phyloP scores from a whole-genome alignment of 1,140 invertebrate species.

The Lepidurus arcticus region DNA sequence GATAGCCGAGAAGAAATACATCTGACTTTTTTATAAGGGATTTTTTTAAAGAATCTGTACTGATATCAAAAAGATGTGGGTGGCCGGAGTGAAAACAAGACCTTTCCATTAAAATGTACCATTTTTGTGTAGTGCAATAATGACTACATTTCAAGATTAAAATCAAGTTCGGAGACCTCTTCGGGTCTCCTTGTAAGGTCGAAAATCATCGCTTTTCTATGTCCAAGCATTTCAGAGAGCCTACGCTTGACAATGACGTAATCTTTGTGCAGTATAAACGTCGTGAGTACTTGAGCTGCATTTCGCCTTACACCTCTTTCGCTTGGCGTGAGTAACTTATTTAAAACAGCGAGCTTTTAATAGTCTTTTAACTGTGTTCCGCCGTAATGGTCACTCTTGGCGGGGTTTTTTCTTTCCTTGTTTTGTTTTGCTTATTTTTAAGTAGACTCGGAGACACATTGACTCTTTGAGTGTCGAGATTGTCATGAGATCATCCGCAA shows the following conservation, averaged over 20 bases:
- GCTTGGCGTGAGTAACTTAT: neutral
- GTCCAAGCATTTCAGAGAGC: neutral
- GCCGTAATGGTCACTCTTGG: neutral
- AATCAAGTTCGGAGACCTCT: neutral
- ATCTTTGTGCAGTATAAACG: slow-evolving; percentile 12
- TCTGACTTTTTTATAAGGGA: too few relatives aligned
- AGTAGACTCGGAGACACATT: neutral
- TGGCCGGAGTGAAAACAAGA: neutral
- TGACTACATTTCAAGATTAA: neutral
- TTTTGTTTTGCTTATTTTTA: neutral
- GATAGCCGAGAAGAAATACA: too few relatives aligned
- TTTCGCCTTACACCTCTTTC: slow-evolving; percentile 2
- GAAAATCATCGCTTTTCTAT: neutral
- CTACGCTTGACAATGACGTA: slow-evolving; percentile 11
- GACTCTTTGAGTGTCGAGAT: neutral
- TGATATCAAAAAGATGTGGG: neutral
- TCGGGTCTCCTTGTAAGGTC: neutral
- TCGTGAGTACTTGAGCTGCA: slow-evolving; percentile 1
- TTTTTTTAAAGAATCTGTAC: neutral
- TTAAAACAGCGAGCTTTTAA: neutral
- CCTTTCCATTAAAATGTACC: neutral
- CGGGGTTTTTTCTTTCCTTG: neutral
- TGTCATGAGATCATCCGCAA: neutral
- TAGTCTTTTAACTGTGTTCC: neutral
- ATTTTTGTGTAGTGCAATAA: neutral